phyloP scores from a whole-genome alignment of 1,140 invertebrate species.

The Mamestra configurata region DNA sequence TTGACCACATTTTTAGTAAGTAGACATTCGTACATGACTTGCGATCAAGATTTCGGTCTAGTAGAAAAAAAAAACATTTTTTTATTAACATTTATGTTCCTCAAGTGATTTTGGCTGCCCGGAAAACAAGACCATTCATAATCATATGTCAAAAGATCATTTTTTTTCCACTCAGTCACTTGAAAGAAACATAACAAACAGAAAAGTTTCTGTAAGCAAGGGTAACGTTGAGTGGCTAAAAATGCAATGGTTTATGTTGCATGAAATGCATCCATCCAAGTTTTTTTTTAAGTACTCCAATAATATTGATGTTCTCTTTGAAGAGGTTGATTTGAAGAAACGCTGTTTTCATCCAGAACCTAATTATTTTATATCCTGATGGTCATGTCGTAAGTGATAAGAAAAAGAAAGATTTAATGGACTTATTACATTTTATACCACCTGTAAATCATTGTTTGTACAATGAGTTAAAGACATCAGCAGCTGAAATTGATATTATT shows the following conservation, averaged over 20 bases:
- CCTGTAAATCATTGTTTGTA: no score
- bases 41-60: slow-evolving; percentile 12
- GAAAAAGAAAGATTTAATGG: slow-evolving; percentile 14
- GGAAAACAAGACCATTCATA: slow-evolving; percentile 12
- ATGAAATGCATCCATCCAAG: not conserved
- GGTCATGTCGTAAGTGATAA: slow-evolving; percentile 2
- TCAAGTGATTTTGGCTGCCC: slow-evolving; percentile 14
- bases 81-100: slow-evolving; percentile 20
- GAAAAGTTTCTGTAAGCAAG: slow-evolving; percentile 1
- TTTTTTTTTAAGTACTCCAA: not conserved
- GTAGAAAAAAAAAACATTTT: slow-evolving; percentile 14
- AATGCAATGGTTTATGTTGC: no score
- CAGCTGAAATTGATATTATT: slow-evolving; percentile 44
- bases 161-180: no score
- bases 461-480: no score
- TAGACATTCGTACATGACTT: slow-evolving; percentile 17
- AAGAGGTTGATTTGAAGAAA: slow-evolving; percentile 10
- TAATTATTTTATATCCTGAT: slow-evolving; percentile 9
- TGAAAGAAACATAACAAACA: slow-evolving; percentile 6
- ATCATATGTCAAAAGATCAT: slow-evolving; percentile 2
- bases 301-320: not conserved
- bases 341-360: not conserved
- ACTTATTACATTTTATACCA: slow-evolving; percentile 21
- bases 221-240: not conserved
- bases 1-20: no score